Base-by-base conservation (phyloP, 2,888 invertebrate genomes). In the Tipula unca region DNA sequence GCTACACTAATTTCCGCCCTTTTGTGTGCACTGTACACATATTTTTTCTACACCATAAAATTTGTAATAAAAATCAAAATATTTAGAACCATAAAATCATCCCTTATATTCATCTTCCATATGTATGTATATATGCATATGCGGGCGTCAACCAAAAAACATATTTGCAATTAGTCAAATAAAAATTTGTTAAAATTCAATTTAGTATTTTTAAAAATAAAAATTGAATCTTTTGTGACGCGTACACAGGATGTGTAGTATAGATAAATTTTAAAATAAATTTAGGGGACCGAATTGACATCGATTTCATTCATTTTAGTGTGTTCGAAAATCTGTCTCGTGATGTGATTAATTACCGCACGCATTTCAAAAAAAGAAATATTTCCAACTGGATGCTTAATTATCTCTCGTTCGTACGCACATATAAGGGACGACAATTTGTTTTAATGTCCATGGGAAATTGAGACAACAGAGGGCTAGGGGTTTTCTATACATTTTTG, bases 331-430 rank as follows among this genome's bases (percentile, higher is more conserved):
- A 69, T 69, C 69, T 69, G 69, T 69, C 69, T 69, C 69, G 69
- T 69, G 69, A 69, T 69, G 69, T 69, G 69, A 69, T 69, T 69
- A 69, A 69, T 69, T 69, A 69, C 69, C 69, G 69, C 69, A 69
- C 69, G 69, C 69, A 69, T 69, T 25, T 25, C 69, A 10, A 69
- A 25, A 69, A 69, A 69, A 48, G 17, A 48, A 48, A 17, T 48
- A 17, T 48, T 69, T 69, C 69, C 69, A 25, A 69, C 69, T 69
- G 25, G 69, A 69, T 69, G 69, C 69, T 69, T 69, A 25, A 69
- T 69, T 69, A 69, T 69, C 69, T 69, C 69, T 69, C 25, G 20
- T 25, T n/a, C n/a, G 32, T 32, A 32, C 32, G 5, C 5, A 69
- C 69, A 69, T 25, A 4, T 0, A 25, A 69, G 25, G 69, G 69